These are phyloP conservation scores for Drosophila paulistorum DNA, from an alignment of 1,140 invertebrate species.

Conservation along the genomic window DNA sequence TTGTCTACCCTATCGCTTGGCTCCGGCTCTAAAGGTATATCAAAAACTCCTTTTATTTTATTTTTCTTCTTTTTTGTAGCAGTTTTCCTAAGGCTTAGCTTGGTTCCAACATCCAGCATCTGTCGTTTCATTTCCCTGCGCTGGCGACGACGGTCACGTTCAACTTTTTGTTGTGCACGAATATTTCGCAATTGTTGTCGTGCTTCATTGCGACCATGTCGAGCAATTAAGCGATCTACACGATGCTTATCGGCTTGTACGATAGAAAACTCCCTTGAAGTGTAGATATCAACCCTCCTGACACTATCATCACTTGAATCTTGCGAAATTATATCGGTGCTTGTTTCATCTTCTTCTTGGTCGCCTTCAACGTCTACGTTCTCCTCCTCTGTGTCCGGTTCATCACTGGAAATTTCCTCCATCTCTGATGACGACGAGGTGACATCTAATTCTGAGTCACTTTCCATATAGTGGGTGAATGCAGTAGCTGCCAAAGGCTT, in stretches of 20 bases:
- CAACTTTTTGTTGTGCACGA: background rate
- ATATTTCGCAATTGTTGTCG: slow-evolving; percentile 34
- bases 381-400: no score
- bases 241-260: background rate
- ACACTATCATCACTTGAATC: no score
- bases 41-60: background rate
- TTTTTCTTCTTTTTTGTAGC: background rate
- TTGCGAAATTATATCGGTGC: no score
- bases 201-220: slow-evolving; percentile 19
- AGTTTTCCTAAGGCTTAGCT: slow-evolving; percentile 23
- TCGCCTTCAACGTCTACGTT: no score
- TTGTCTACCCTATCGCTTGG: slow-evolving; percentile 36
- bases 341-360: no score
- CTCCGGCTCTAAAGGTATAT: slow-evolving; percentile 23
- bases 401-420: no score
- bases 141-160: background rate
- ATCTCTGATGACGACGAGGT: no score
- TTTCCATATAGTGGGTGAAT: slow-evolving; percentile 22
- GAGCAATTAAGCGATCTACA: background rate
- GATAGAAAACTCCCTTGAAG: no score
- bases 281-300: no score
- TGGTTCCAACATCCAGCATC: background rate
- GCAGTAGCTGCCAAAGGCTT: slow-evolving; percentile 38
- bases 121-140: background rate
- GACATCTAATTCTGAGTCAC: no score